Percentiles rank a stretch among this genome's conserved stretches.
Conservation (phyloP, 2,797 vertebrate genomes). For the Scarus forsteni region DNA sequence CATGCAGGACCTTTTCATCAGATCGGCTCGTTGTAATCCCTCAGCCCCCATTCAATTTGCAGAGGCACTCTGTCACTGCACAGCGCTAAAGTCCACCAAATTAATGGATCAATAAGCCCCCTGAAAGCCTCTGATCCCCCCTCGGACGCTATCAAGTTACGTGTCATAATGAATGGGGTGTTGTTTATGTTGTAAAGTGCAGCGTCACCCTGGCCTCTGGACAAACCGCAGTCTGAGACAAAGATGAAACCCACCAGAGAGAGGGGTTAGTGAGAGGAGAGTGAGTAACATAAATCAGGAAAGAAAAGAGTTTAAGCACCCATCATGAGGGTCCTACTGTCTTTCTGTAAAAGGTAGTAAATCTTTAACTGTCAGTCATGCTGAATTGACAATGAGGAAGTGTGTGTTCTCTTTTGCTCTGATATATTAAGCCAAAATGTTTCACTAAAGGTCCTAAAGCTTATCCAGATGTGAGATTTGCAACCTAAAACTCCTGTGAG, state of each 20-base stretch:
- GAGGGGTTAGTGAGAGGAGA: background rate
- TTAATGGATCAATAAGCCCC: slow-evolving; percentile 86
- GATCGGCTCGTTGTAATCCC: slow-evolving; percentile 81
- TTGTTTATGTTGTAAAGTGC: slow-evolving; percentile 90
- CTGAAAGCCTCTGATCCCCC: slow-evolving; percentile 79
- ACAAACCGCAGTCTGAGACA: slow-evolving; percentile 71
- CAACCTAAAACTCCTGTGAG: too few relatives aligned
- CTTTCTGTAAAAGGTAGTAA: background rate
- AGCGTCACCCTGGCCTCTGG: slow-evolving; percentile 79
- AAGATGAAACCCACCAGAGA: slow-evolving; percentile 51
- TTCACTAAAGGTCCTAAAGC: too few relatives aligned
- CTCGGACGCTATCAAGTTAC: slow-evolving; percentile 81
- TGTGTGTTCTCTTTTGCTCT: background rate
- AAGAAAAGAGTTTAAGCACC: background rate
- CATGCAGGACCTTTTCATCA: slow-evolving; percentile 79
- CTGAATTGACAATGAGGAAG: background rate
- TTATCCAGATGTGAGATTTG: too few relatives aligned
- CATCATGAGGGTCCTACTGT: too few relatives aligned
- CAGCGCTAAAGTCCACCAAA: slow-evolving; percentile 83
- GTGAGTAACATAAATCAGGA: background rate
- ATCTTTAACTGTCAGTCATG: background rate
- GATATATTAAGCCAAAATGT: background rate
- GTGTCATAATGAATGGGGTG: slow-evolving; percentile 88
- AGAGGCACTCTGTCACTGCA: slow-evolving; percentile 82
- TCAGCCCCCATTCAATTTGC: slow-evolving; percentile 84